phyloP scores from a whole-genome alignment of 2,888 invertebrate genomes.

The Synanthedon myopaeformis region DNA sequence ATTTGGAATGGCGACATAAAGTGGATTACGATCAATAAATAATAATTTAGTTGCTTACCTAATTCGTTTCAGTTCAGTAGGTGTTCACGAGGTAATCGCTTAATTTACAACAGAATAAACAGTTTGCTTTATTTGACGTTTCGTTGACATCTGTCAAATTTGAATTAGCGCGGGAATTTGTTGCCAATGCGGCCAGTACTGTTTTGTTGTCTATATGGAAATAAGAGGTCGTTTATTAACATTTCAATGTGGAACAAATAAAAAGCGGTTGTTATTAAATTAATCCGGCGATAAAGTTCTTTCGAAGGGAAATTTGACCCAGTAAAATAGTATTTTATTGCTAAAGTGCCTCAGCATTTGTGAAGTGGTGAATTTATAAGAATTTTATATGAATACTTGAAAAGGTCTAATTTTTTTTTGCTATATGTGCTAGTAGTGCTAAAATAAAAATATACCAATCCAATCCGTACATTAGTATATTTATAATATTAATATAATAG shows the following conservation, averaged over 20 bases:
- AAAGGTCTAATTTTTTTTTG: too few species aligned
- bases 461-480: too few species aligned
- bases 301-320: too few species aligned
- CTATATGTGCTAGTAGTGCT: too few species aligned
- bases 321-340: conserved; percentile 4
- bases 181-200: conserved; percentile 2
- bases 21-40: not conserved
- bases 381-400: too few species aligned
- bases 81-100: not conserved
- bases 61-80: not conserved
- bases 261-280: too few species aligned
- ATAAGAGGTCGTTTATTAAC: not conserved
- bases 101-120: conserved; percentile 7
- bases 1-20: not conserved
- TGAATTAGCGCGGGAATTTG: conserved; percentile 12
- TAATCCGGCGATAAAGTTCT: too few species aligned
- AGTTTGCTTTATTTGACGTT: conserved; percentile 11
- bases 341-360: not conserved
- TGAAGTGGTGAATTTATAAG: too few species aligned
- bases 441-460: too few species aligned
- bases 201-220: not conserved
- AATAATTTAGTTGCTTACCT: not conserved
- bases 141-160: conserved; percentile 11
- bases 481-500: too few species aligned
- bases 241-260: not conserved